Evolutionary conservation across 2,113 vertebrate genomes (phyloP), one percentile per base, ranked within the genome.

Genomic region (Cnemophilus loriae): DNA sequence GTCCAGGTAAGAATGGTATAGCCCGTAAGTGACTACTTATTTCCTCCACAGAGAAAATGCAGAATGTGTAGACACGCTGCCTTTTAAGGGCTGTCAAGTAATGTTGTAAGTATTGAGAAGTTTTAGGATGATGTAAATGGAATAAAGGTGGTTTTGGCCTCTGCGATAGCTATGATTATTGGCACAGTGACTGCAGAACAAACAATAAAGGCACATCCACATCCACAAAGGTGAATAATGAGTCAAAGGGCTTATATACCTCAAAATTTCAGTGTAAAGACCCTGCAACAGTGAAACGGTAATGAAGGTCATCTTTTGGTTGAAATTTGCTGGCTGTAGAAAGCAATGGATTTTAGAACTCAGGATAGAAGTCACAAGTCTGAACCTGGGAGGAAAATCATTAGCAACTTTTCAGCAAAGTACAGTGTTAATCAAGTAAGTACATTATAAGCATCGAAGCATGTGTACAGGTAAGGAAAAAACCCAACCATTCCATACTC

Each of bases 91-190:
- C 63, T 96, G 73, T 90, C 67, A 74, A 60, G 33, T 82, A 83
- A 83, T 50, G 42, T 16, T 50, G 42, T 16, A 87, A 65, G 46
- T 71, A 90, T 46, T 76, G 90, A 92, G 89, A 87, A 60, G 11
- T 65, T 96, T 91, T 65, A 94, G 78, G 70, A 39, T 71, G 67
- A 42, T 78, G 50, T 95, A 95, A 90, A 92, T 82, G 84, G 70
- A 94, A 87, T 91, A 89, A 89, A 92, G 57, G 68, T 13, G 2
- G 20, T 87, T 91, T 92, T 85, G 81, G 42, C 69, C 39, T 86
- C 77, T 75, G 52, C 4, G 1, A 35, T 55, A 92, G 84, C 56
- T 75, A 42, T 41, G 84, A 85, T 87, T 91, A 77, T 44, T 85
- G 68, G 53, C 65, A 79, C 39, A 91, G 26, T 44, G 80, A 69